Evolutionary conservation across 2,888 invertebrate species (phyloP), one percentile per base, ranked within the genome.

Genomic region (Tachina grossa): DNA sequence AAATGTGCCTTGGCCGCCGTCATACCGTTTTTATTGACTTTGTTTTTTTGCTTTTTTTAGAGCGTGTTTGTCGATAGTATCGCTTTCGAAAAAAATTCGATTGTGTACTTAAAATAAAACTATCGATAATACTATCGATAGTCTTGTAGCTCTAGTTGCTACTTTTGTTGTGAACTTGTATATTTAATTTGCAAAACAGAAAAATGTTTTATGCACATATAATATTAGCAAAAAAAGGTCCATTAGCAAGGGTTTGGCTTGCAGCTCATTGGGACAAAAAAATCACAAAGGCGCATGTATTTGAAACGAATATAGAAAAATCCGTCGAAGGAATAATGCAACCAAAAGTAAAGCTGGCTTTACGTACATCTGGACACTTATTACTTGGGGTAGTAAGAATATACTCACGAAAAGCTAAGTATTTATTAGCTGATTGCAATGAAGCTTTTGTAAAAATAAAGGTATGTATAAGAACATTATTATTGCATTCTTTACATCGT

Each of bases 241-340:
- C 99, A 47, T 93, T 99, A 94, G 99, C 99, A 94, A 96, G 99
- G 91, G 99, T 99, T 93, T 99, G 99, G 99, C 94, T 99, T 90
- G 99, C 99, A 79, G 99, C 99, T 88, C 99, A 99, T 93, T 99
- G 99, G 99, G 99, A 99, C 93, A 99, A 99, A 92, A 99, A 99
- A 92, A 94, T 99, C 79, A 99, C 99, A 9, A 99, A 99, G 93
- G 99, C 99, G 83, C 99, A 99, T 94, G 99, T 99, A 71, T 99
- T 99, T 93, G 99, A 99, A 93, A 99, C 99, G 0, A 99, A 99
- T 91, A 99, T 99, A 89, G 98, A 99, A 92, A 98, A 98, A 92
- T 99, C 99, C 76, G 99, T 99, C 0, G 99, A 99, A 93, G 99
- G 99, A 89, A 99, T 99, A 91, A 94, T 99, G 89, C 98, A 99